Evolutionary conservation across 2,797 vertebrate genomes (phyloP), one percentile per base, ranked within the genome.

Genomic region (Lithobates pipiens): DNA sequence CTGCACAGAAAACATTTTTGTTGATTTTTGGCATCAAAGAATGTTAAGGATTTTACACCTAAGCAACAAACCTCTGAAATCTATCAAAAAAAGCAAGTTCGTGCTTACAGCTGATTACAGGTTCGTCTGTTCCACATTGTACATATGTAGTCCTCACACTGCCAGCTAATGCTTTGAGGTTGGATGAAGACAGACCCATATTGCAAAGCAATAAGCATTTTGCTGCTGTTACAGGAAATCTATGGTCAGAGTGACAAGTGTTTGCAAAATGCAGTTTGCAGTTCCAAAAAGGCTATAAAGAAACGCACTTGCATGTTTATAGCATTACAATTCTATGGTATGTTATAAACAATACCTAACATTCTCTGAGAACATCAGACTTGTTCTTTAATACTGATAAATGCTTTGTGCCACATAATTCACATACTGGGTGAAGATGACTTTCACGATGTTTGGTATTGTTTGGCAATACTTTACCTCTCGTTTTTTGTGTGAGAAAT

Each of bases 181-280:
- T 78, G 50, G 21, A 42, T 42, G 61, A 77, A 42, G 11, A 32
- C 27, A 50, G 69, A 79, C 77, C 50, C n/a, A 18, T 42, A 81
- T 36, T 25, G 29, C 50, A 34, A 9, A 71, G 39, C 8, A 39
- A 39, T 39, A 10, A 39, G 75, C 44, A 46, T 82, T 50, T 79
- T 77, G 23, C 54, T 39, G 29, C 15, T 81, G 44, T 70, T 54
- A 61, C 85, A 86, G 90, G 90, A 93, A 92, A 89, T 82, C 68
- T 80, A 88, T 80, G 91, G 80, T 50, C 2, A 44, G 69, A 21
- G 50, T 72, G 0, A 57, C 65, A 89, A 82, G 76, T 27, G 88
- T 89, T 88, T 85, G 88, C 89, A 87, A 81, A 0, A 3, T n/a
- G 80, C 9, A 73, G 68, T 3, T 44, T 61, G 54, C 76, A 81